phyloP scores from a whole-genome alignment of 2,888 invertebrate genomes.

The Zonitis immaculata region DNA sequence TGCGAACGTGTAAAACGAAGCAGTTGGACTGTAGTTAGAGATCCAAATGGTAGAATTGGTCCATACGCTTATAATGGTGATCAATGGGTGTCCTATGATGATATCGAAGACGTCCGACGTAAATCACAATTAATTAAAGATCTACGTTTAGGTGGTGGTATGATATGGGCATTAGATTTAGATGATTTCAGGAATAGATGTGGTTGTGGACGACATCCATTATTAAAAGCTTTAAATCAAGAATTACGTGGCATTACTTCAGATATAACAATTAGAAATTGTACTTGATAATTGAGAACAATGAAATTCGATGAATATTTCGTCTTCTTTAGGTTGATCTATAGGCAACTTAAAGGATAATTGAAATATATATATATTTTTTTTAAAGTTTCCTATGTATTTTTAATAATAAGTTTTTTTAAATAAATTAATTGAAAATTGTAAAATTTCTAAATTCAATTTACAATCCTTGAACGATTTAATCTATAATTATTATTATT shows the following conservation, averaged over 20 bases:
- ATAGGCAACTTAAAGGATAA: conserved; percentile 11
- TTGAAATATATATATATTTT: no score
- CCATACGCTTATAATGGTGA: conserved; percentile 66
- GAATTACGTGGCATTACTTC: conserved; percentile 50
- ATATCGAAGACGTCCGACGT: conserved; percentile 59
- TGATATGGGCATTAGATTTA: conserved; percentile 74
- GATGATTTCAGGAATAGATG: conserved; percentile 69
- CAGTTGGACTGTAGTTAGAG: conserved; percentile 60
- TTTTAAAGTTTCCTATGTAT: conserved; percentile 11
- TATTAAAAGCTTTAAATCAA: conserved; percentile 61
- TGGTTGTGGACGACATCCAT: conserved; percentile 63
- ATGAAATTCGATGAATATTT: conserved; percentile 13
- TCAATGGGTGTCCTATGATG: conserved; percentile 79
- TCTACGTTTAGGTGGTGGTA: conserved; percentile 64
- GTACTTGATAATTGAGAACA: conserved; percentile 23
- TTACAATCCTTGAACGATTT: conserved; percentile 23
- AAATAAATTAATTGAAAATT: conserved; percentile 2
- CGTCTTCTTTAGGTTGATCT: conserved; percentile 23
- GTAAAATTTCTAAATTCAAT: conserved; percentile 5
- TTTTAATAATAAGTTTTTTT: conserved; percentile 9
- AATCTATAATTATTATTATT: conserved; percentile 29
- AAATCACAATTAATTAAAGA: conserved; percentile 59
- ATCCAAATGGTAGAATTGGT: conserved; percentile 59
- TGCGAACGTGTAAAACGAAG: conserved; percentile 57
- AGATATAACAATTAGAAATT: conserved; percentile 31